Base-by-base conservation (phyloP, 1,140 invertebrate genomes). In the Leptonema lineaticorne region DNA sequence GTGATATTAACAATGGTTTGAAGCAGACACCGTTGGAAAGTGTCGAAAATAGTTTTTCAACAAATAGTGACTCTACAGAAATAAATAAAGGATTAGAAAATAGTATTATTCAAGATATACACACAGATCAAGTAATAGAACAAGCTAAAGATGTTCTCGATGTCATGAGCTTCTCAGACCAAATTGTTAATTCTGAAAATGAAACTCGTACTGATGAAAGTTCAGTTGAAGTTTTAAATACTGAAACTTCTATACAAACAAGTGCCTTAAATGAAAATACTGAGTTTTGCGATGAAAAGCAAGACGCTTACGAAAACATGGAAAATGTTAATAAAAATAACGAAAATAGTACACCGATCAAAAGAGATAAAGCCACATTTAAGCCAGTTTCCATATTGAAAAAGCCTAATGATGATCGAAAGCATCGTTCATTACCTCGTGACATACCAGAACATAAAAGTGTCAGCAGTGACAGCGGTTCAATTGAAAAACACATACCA, bases 321-420 rank as follows among this genome's bases (percentile, higher is more conserved):
- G 41, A 53, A 5, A 27, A 56, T 20, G 14, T 24, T 29, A 18
- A 18, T 0, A 46, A 63, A 37, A 33, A 33, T n/a, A 53, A 18
- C 20, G n/a, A n/a, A n/a, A n/a, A 22, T 29, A 4, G n/a, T n/a
- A 64, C 24, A 45, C 14, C 37, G 37, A 14, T 45, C 14, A 14
- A 3, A 14, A 45, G 14, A 9, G 16, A 60, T 16, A 33, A 33
- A 16, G 37, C 29, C 26, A 46, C 18, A 8, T 64, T 69, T 33
- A 60, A 69, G 53, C 68, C 68, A 0, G 29, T 67, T 27, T 72
- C 71, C 1, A 69, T 72, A 53, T 33, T 72, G 22, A 72, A 67
- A 24, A 26, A 67, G 62, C 30, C 24, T 8, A 58, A 53, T n/a
- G 11, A 16, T 28, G 41, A 69, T 6, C 14, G 24, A 26, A 33